Percentiles rank a stretch among this genome's conserved stretches.
Evolutionary conservation across 2,888 invertebrate genomes (phyloP).

Genomic region (Drosophila paramelanica): DNA sequence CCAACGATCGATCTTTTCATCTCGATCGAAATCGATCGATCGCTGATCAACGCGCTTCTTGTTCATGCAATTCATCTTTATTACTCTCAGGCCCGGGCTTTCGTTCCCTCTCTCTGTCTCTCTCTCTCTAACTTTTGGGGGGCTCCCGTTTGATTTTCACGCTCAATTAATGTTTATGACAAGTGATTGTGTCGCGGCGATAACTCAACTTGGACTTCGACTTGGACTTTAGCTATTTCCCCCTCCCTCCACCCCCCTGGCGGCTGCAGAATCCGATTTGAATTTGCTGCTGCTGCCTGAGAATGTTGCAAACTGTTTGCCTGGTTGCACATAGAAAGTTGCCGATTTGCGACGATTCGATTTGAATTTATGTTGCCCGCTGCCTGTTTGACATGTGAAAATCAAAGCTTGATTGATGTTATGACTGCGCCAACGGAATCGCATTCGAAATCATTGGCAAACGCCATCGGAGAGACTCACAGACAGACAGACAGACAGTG

Average conservation of each 20-base stretch:
- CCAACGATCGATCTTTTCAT: slow-evolving; percentile 41
- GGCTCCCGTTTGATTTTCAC: slow-evolving; percentile 54
- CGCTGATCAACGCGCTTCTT: slow-evolving; percentile 37
- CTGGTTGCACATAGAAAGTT: slow-evolving; percentile 55
- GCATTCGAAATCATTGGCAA: slow-evolving; percentile 47
- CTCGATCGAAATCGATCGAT: slow-evolving; percentile 59
- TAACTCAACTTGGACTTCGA: slow-evolving; percentile 51
- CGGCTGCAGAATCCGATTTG: slow-evolving; percentile 29
- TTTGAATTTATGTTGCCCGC: slow-evolving; percentile 73
- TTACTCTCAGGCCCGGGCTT: slow-evolving; percentile 38
- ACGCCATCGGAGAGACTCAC: neutral
- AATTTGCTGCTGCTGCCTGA: slow-evolving; percentile 35
- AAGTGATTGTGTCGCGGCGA: slow-evolving; percentile 79
- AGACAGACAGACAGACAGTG: neutral
- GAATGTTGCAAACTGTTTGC: slow-evolving; percentile 60
- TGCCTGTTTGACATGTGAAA: slow-evolving; percentile 75
- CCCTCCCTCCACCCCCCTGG: too few species aligned
- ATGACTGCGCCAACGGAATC: slow-evolving; percentile 63
- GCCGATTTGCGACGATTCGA: slow-evolving; percentile 51
- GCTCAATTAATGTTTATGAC: slow-evolving; percentile 80
- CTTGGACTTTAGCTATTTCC: slow-evolving; percentile 16
- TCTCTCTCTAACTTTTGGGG: neutral
- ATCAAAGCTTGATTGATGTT: slow-evolving; percentile 80
- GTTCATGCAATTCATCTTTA: slow-evolving; percentile 67
- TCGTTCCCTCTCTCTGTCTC: slow-evolving; percentile 25